Base-by-base conservation (phyloP, 1,140 invertebrate species). In the Drosophila insularis region DNA sequence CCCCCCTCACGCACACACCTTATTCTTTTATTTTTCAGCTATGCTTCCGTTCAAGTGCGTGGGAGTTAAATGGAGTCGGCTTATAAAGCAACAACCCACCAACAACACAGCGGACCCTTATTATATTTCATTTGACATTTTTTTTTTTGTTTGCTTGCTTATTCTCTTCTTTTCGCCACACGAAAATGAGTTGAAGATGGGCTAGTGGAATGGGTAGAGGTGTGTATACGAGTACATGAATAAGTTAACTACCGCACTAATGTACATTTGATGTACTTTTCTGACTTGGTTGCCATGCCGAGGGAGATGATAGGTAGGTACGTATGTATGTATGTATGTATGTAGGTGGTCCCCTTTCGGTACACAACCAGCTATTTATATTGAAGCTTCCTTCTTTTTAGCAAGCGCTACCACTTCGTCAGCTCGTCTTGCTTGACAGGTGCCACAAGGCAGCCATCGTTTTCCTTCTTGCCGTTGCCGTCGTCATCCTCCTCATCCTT, bases 231-330 rank as follows among this genome's bases (percentile, higher is more conserved):
- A 75, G 71, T 81, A 80, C 77, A 82, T 82, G 78, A 80, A 78
- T 80, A 80, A 80, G 78, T 82, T 82, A 80, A 82, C 80, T 80
- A 82, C 80, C 80, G 77, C 74, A 80, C 80, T 82, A 82, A 82
- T 82, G 80, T 82, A 82, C 80, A 80, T 82, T 82, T 82, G 80
- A 82, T 82, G 80, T 82, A 80, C 77, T 79, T 75, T 81, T 78
- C 71, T 75, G 67, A 71, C 32, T 27, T 39, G 53, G 54, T 32
- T 59, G 56, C 6, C 63, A 43, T 21, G 43, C 27, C n/a, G 43
- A 21, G 37, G 32, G 8, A 55, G 40, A 39, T 60, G 62, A 71
- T 27, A 27, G 27, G 27, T 6, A 27, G 27, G 27, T 27, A 27
- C 27, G 27, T 27, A 27, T 23, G 23, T 23, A 4, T 27, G 23